phyloP scores from a whole-genome alignment of 2,797 vertebrate genomes.

The Manis javanica region DNA sequence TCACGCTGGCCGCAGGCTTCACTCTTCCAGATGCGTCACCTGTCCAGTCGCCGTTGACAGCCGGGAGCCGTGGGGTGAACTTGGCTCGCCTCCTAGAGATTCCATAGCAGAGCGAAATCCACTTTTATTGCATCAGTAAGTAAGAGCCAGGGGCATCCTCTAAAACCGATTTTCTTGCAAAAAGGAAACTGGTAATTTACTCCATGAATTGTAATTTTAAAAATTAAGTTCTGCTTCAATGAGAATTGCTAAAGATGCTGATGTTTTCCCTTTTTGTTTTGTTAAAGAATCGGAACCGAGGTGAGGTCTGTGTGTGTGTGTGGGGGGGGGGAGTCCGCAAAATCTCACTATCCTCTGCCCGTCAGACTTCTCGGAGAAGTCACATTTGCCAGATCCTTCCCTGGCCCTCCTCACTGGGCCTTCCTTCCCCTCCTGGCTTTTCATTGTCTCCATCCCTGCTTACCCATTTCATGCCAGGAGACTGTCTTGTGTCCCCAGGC shows the following conservation, averaged over 20 bases:
- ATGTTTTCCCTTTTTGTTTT: neutral
- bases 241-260: neutral
- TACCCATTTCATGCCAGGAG: neutral
- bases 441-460: neutral
- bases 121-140: neutral
- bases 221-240: constrained; percentile 9
- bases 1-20: neutral
- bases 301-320: too few species aligned
- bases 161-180: constrained; percentile 2
- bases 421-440: neutral
- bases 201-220: neutral
- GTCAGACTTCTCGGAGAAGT: neutral
- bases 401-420: neutral
- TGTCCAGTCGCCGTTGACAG: neutral
- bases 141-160: neutral
- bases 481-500: neutral
- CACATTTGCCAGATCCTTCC: neutral
- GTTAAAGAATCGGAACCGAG: neutral
- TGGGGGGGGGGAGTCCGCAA: neutral
- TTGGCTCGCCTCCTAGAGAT: neutral
- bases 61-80: neutral
- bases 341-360: neutral
- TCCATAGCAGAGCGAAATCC: neutral
- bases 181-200: neutral
- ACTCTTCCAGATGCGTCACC: neutral